These are phyloP conservation scores for Bombus haemorrhoidalis DNA, from an alignment of 1,140 invertebrate species.

Conservation along the genomic window DNA sequence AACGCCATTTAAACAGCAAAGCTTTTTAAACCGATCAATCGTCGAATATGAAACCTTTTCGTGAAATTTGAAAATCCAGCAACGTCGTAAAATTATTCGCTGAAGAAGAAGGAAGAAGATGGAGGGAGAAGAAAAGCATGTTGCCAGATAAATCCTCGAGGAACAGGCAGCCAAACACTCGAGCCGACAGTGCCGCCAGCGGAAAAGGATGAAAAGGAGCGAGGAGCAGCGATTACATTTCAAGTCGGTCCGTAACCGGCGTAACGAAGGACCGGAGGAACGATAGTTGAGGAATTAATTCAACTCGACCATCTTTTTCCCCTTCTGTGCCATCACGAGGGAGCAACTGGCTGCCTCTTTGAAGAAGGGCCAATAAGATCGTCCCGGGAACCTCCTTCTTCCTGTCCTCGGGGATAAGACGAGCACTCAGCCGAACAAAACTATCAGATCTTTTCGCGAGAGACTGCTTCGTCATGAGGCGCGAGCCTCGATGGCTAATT, in stretches of 20 bases:
- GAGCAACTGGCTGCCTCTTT: constrained; percentile 55
- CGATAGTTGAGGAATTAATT: constrained; percentile 51
- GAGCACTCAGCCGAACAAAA: constrained; percentile 40
- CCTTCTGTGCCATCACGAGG: constrained; percentile 35
- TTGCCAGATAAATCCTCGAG: constrained; percentile 7
- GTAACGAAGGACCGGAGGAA: constrained; percentile 51
- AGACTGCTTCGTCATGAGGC: constrained; percentile 3
- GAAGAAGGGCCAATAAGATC: constrained; percentile 53
- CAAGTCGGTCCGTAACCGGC: constrained; percentile 27
- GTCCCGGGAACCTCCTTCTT: constrained; percentile 31
- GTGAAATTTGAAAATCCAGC: neutral
- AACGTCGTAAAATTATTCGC: neutral
- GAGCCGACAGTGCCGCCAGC: neutral
- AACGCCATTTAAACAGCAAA: neutral
- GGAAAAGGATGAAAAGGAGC: constrained; percentile 9
- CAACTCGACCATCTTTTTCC: constrained; percentile 49
- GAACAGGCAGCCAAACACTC: constrained; percentile 22
- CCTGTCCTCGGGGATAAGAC: constrained; percentile 45
- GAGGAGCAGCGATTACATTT: constrained; percentile 43
- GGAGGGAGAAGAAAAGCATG: neutral
- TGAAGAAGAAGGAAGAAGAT: neutral
- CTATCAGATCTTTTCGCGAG: constrained; percentile 42
- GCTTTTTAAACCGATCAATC: neutral
- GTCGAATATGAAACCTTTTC: too few species aligned
- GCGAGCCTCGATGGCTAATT: constrained; percentile 11